Evolutionary conservation across 2,113 vertebrate genomes (phyloP), one percentile per base, ranked within the genome.

Genomic region (Melanostigma gelatinosum): DNA sequence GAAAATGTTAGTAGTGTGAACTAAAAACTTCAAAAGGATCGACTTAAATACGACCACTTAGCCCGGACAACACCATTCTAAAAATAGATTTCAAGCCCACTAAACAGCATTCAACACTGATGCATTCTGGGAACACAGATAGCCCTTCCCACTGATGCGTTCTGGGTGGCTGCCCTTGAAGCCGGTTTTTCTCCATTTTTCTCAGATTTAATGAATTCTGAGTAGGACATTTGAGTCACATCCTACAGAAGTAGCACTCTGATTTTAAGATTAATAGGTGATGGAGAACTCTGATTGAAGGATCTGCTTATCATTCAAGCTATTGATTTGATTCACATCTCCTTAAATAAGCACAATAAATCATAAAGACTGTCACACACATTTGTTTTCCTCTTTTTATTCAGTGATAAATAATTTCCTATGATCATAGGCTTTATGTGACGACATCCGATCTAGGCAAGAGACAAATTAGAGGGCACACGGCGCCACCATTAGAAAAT

Each of bases 391-490:
- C 80, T 90, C 63, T 69, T 92, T 93, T 94, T 94, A 94, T 95
- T 95, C 91, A 94, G 94, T 95, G 95, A 95, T 94, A 95, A 95
- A 95, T 95, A 94, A 94, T 86, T 89, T 86, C 91, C 91, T 88
- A 93, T 90, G 89, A 92, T 90, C 94, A 89, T 90, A 94, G 91
- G 92, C 93, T 93, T 94, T 92, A 89, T 89, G 92, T 91, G 92
- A 91, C 92, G 83, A 93, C 91, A 91, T 90, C 86, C 88, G 90
- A 95, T 92, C 87, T 91, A 94, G 88, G 92, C 93, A 91, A 91
- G 85, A 94, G 81, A 94, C 93, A 94, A 93, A 88, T 93, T 90
- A 92, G 88, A 93, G 93, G 95, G 93, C 91, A 94, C 91, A 91
- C 82, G 81, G 80, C 84, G 81, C 90, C 87, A 87, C 82, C 86